phyloP scores from a whole-genome alignment of 2,888 invertebrate species.

The Myathropa florea region DNA sequence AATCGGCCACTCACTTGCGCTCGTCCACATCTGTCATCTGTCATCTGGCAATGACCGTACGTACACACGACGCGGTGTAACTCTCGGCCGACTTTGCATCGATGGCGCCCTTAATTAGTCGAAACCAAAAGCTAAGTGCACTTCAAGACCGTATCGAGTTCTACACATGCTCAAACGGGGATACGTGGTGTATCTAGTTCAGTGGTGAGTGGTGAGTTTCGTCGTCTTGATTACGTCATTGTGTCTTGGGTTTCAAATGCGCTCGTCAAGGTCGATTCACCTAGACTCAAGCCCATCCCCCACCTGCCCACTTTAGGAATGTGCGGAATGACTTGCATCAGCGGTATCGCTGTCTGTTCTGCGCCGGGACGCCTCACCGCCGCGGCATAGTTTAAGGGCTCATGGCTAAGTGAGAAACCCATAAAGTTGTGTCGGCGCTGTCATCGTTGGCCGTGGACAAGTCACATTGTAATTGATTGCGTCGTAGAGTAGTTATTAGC shows the following conservation, averaged over 20 bases:
- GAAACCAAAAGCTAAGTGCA: conserved; percentile 39
- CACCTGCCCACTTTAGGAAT: conserved; percentile 46
- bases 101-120: conserved; percentile 37
- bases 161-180: background rate
- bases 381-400: conserved; percentile 52
- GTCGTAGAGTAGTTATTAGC: conserved; percentile 30
- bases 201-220: conserved; percentile 3
- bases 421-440: conserved; percentile 40
- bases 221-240: conserved; percentile 20
- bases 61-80: background rate
- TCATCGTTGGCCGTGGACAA: conserved; percentile 35
- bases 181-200: background rate
- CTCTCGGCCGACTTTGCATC: background rate
- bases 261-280: conserved; percentile 37
- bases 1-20: conserved; percentile 36
- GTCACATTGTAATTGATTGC: conserved; percentile 55
- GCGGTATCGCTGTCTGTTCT: conserved; percentile 40
- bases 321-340: conserved; percentile 50
- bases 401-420: conserved; percentile 57
- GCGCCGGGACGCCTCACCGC: conserved; percentile 6
- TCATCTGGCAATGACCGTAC: conserved; percentile 54
- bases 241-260: conserved; percentile 25
- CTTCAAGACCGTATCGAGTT: conserved; percentile 45
- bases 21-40: conserved; percentile 28
- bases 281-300: conserved; percentile 19